Conservation (phyloP, 2,888 invertebrate species). For the Ophioninae sp. region DNA sequence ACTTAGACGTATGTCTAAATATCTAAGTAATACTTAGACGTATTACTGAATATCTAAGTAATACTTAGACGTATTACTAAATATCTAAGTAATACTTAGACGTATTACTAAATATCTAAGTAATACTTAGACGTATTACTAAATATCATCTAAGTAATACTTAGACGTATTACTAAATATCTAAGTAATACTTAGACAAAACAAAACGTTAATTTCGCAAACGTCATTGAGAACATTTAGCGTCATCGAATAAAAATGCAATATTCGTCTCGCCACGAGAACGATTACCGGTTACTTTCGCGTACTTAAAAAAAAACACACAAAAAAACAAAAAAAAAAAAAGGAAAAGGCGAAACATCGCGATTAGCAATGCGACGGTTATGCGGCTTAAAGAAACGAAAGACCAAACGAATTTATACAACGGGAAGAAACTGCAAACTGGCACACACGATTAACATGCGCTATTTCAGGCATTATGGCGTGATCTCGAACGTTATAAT, state of each 20-base stretch:
- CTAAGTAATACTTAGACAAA: no score
- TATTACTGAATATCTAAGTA: no score
- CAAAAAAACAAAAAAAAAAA: background rate
- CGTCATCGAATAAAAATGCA: background rate
- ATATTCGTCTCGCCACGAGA: background rate
- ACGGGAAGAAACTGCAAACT: constrained; percentile 61
- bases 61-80: no score
- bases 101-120: no score
- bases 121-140: no score
- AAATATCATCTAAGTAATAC: no score
- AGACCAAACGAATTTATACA: constrained; percentile 38
- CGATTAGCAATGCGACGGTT: constrained; percentile 13
- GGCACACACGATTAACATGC: constrained; percentile 62
- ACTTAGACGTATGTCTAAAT: no score
- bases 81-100: no score
- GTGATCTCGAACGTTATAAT: constrained; percentile 59
- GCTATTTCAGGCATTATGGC: constrained; percentile 66
- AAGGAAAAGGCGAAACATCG: no score
- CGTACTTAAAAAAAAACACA: background rate
- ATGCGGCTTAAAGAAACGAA: background rate
- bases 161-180: no score
- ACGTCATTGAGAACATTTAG: background rate
- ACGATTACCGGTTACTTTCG: background rate
- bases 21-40: no score
- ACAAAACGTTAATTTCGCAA: background rate